These are phyloP conservation scores for Sminthurinus aureus DNA, from an alignment of 2,888 invertebrate genomes.

Conservation along the genomic window DNA sequence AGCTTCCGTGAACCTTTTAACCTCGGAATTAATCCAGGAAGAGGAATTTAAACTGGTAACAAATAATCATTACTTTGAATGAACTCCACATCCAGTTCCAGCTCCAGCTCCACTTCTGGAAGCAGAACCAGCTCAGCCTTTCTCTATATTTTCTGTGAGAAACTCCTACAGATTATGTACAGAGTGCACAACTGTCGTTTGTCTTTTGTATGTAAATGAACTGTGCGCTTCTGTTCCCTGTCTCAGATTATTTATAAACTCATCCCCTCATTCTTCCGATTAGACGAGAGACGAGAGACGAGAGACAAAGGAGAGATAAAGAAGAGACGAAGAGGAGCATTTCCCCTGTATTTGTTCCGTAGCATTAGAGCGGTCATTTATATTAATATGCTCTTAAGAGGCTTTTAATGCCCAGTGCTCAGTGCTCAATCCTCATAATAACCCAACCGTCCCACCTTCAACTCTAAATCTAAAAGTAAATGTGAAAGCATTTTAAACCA, in stretches of 20 bases:
- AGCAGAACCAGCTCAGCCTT: too few species aligned
- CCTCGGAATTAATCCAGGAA: not conserved
- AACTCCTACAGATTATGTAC: too few species aligned
- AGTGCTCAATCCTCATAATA: not conserved
- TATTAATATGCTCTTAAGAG: conserved; percentile 5
- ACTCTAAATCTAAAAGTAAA: not conserved
- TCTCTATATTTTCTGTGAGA: too few species aligned
- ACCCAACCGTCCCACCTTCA: not conserved
- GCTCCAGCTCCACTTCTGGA: not conserved
- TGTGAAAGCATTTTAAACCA: not conserved
- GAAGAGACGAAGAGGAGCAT: not conserved
- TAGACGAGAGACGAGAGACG: not conserved
- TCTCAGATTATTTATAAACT: too few species aligned
- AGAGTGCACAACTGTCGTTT: too few species aligned
- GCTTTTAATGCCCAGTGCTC: not conserved
- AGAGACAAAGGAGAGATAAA: not conserved
- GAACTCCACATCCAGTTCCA: not conserved
- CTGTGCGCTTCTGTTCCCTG: too few species aligned
- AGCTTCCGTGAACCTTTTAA: not conserved
- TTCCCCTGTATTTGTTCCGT: not conserved
- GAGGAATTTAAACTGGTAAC: not conserved
- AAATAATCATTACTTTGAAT: not conserved
- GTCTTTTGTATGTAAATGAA: too few species aligned
- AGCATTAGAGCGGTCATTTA: conserved; percentile 4
- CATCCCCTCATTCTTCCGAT: not conserved